Base-by-base conservation (phyloP, 2,888 invertebrate genomes). In the Pecten maximus region DNA sequence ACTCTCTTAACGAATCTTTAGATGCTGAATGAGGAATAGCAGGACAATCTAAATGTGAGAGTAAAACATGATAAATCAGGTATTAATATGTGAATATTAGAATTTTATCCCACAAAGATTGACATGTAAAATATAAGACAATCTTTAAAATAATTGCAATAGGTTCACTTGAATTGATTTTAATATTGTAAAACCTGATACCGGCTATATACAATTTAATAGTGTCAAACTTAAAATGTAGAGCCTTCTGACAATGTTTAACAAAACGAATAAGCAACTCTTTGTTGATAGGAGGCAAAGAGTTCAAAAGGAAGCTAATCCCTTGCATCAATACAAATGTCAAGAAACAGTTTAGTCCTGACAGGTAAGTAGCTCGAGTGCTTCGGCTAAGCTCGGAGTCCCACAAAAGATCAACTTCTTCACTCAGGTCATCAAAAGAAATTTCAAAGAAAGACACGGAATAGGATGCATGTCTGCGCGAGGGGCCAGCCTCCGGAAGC, bases 121-220 rank as follows among this genome's bases (percentile, higher is more conserved):
- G n/a, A n/a, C n/a, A n/a, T n/a, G n/a, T n/a, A n/a, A n/a, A n/a
- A n/a, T n/a, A n/a, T n/a, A n/a, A n/a, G n/a, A n/a, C n/a, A n/a
- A n/a, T n/a, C n/a, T n/a, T n/a, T n/a, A n/a, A n/a, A n/a, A n/a
- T n/a, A n/a, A n/a, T n/a, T n/a, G n/a, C n/a, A n/a, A n/a, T n/a
- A n/a, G n/a, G n/a, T n/a, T n/a, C n/a, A n/a, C n/a, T n/a, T n/a
- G n/a, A n/a, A n/a, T n/a, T n/a, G n/a, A n/a, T n/a, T n/a, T n/a
- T n/a, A 35, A 89, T 28, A 48, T 87, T 86, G 86, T 60, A 87
- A 87, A 60, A 40, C 10, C 87, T 48, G 10, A 89, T 39, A n/a
- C 89, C 89, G 12, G 48, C 48, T 10, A 89, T 19, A 48, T 89
- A 89, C 3, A 89, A 35, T 44, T 89, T 89, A 39, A 89, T 89